Evolutionary conservation across 1,140 invertebrate species (phyloP).

Genomic region (Drosophila cardini): DNA sequence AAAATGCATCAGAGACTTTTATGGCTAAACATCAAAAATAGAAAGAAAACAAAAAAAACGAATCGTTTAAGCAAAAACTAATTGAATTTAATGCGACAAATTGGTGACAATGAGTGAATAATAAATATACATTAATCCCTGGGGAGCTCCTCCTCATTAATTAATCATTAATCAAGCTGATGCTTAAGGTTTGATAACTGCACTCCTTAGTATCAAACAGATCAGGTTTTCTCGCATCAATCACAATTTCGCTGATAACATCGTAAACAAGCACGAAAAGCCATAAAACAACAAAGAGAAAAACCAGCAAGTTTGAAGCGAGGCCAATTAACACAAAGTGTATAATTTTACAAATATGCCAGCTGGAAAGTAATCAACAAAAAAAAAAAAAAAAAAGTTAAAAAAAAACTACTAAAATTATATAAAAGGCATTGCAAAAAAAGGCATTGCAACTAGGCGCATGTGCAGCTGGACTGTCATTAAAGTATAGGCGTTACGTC

Average conservation of each 20-base stretch:
- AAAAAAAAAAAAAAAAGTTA: not conserved
- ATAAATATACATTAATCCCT: slow-evolving; percentile 19
- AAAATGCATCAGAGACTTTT: slow-evolving; percentile 64
- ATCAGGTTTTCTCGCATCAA: slow-evolving; percentile 35
- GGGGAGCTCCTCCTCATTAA: slow-evolving; percentile 21
- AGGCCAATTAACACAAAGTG: slow-evolving; percentile 50
- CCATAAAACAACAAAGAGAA: slow-evolving; percentile 40
- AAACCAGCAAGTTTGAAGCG: slow-evolving; percentile 19
- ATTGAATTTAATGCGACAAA: slow-evolving; percentile 51
- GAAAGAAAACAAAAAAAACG: slow-evolving; percentile 16
- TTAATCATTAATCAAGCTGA: slow-evolving; percentile 32
- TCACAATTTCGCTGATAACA: slow-evolving; percentile 69
- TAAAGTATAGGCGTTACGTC: slow-evolving; percentile 48
- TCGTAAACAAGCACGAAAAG: slow-evolving; percentile 57
- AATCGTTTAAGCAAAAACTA: slow-evolving; percentile 20
- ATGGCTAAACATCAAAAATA: slow-evolving; percentile 43
- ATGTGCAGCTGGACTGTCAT: slow-evolving; percentile 54
- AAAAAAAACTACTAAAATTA: slow-evolving; percentile 34
- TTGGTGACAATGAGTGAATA: slow-evolving; percentile 35
- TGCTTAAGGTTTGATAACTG: slow-evolving; percentile 60
- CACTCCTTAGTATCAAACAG: not conserved
- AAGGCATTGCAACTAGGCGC: slow-evolving; percentile 41
- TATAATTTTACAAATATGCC: slow-evolving; percentile 57
- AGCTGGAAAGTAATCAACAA: slow-evolving; percentile 27
- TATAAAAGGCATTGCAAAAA: slow-evolving; percentile 41